Percentiles rank a stretch among this genome's conserved stretches.
These are phyloP conservation scores for Sebastes minor DNA, from an alignment of 2,797 vertebrate genomes.

Conservation along the genomic window DNA sequence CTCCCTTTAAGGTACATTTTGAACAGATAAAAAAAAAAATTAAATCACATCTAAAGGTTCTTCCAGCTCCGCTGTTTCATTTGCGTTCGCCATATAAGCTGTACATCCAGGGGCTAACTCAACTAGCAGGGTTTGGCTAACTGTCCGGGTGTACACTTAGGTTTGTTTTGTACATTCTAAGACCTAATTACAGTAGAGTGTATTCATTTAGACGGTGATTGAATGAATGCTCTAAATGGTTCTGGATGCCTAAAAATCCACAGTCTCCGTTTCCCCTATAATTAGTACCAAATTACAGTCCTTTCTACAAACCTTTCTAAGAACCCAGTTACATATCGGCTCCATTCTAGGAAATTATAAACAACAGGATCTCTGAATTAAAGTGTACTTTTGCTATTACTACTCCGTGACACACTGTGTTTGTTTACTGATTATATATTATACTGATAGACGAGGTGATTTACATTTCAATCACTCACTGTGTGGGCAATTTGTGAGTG, in stretches of 20 bases:
- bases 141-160: background rate
- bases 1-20: too few relatives aligned
- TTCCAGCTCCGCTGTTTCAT: background rate
- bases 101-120: background rate
- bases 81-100: background rate
- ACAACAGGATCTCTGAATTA: background rate
- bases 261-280: background rate
- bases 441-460: constrained; percentile 45
- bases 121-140: too few relatives aligned
- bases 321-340: background rate
- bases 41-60: too few relatives aligned
- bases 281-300: background rate
- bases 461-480: constrained; percentile 59
- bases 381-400: background rate
- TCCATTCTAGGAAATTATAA: background rate
- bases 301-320: background rate
- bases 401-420: constrained; percentile 23
- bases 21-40: too few relatives aligned
- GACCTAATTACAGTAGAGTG: background rate
- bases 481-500: constrained; percentile 53
- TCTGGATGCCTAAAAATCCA: background rate
- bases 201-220: background rate
- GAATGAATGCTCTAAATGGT: background rate
- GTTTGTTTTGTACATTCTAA: background rate
- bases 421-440: constrained; percentile 43